Evolutionary conservation across 2,888 invertebrate genomes (phyloP).

Genomic region (Eilema caniola): DNA sequence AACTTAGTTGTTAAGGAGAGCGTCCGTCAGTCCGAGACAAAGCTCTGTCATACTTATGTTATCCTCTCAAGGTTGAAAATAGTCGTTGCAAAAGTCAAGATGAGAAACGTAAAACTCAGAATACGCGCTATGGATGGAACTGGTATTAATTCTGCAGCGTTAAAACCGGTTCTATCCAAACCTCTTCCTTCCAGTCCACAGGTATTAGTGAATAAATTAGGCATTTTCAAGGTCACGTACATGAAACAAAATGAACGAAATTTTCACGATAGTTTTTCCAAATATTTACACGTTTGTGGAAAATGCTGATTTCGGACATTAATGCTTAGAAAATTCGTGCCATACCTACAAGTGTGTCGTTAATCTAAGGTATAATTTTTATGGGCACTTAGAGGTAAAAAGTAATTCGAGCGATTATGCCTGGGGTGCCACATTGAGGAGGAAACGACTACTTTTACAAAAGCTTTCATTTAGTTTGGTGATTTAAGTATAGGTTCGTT

Average conservation of each 20-base stretch:
- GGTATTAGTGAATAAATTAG: no score
- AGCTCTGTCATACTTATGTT: no score
- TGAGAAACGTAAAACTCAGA: neutral
- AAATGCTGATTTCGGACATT: neutral
- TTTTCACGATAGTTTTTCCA: neutral
- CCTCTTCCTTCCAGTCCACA: no score
- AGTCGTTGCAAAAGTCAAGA: no score
- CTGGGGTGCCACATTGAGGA: neutral
- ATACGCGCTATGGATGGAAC: neutral
- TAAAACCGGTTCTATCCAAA: no score
- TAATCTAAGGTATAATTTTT: slow-evolving; percentile 3
- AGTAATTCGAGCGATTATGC: neutral
- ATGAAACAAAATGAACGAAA: neutral
- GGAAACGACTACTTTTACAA: neutral
- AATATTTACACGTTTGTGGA: neutral
- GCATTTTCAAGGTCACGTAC: no score
- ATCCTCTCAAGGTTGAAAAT: no score
- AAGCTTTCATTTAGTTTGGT: neutral
- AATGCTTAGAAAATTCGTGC: neutral
- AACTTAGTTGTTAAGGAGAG: no score
- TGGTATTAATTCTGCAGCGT: neutral
- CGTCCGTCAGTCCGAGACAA: no score
- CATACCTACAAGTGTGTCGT: neutral
- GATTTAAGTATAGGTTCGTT: neutral
- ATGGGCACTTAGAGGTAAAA: neutral